Conservation (phyloP, 2,113 vertebrate genomes). For the Ctenomys sociabilis region DNA sequence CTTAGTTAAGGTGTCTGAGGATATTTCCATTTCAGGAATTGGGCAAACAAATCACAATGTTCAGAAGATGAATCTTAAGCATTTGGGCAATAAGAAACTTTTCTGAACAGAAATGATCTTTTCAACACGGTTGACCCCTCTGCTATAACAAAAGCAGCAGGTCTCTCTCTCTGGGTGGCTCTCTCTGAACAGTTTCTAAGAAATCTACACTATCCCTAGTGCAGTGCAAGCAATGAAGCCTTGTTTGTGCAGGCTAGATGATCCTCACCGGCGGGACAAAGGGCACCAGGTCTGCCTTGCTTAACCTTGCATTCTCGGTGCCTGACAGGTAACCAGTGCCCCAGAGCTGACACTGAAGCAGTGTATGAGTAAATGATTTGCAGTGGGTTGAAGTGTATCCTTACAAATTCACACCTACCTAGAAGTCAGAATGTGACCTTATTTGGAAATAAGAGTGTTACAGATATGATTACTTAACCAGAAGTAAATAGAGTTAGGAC, state of each 20-base stretch:
- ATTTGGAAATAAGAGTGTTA: neutral
- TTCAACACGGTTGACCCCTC: neutral
- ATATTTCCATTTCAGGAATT: neutral
- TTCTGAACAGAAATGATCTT: neutral
- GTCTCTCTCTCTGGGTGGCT: neutral
- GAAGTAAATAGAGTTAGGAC: neutral
- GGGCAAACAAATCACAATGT: neutral
- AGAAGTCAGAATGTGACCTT: neutral
- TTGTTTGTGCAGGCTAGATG: neutral
- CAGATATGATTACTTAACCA: neutral
- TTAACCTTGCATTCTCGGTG: neutral
- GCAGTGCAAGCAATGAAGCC: neutral
- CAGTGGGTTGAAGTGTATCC: neutral
- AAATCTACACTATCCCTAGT: neutral
- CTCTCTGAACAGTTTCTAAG: neutral
- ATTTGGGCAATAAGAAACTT: neutral
- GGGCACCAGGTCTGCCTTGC: neutral
- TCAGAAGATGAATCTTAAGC: constrained; percentile 1
- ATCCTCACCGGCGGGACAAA: neutral
- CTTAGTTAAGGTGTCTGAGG: neutral
- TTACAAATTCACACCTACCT: neutral
- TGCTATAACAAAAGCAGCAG: neutral
- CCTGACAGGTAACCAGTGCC: neutral
- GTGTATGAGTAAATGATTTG: neutral
- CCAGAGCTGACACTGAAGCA: neutral